phyloP scores from a whole-genome alignment of 2,797 vertebrate genomes.

The Zalophus californianus region DNA sequence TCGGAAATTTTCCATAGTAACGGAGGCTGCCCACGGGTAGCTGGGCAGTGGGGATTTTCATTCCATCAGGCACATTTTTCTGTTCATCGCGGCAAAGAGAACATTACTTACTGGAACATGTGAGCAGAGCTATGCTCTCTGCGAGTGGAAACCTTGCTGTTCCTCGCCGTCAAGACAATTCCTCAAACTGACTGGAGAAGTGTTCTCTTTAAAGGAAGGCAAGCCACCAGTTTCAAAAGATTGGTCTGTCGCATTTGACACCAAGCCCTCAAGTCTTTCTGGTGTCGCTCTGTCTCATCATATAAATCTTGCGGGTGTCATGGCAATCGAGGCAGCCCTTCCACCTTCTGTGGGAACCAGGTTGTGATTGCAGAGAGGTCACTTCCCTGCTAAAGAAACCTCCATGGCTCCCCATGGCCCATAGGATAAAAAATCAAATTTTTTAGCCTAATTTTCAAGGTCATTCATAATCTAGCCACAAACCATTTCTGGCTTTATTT shows the following conservation, averaged over 20 bases:
- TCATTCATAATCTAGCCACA: background rate
- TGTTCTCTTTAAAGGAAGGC: background rate
- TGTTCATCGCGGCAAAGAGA: constrained; percentile 77
- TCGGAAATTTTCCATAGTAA: constrained; percentile 89
- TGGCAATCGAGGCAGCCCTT: background rate
- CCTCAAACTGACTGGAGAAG: background rate
- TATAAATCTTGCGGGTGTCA: background rate
- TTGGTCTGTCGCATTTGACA: background rate
- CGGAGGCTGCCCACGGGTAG: constrained; percentile 80
- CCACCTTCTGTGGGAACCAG: background rate
- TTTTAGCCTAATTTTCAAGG: background rate
- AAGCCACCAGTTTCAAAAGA: background rate
- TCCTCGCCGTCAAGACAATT: background rate
- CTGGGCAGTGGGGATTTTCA: constrained; percentile 81
- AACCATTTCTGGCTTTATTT: background rate
- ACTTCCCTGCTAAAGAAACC: background rate
- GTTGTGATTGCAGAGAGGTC: background rate
- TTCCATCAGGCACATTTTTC: constrained; percentile 84
- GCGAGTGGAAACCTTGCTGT: constrained; percentile 53
- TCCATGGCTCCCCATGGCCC: background rate
- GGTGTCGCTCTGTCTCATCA: background rate
- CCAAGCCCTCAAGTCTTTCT: background rate
- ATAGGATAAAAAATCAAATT: background rate
- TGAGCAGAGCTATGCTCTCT: constrained; percentile 73
- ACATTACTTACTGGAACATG: constrained; percentile 77